These are phyloP conservation scores for Pipra filicauda DNA, from an alignment of 2,113 vertebrate species.

Conservation along the genomic window DNA sequence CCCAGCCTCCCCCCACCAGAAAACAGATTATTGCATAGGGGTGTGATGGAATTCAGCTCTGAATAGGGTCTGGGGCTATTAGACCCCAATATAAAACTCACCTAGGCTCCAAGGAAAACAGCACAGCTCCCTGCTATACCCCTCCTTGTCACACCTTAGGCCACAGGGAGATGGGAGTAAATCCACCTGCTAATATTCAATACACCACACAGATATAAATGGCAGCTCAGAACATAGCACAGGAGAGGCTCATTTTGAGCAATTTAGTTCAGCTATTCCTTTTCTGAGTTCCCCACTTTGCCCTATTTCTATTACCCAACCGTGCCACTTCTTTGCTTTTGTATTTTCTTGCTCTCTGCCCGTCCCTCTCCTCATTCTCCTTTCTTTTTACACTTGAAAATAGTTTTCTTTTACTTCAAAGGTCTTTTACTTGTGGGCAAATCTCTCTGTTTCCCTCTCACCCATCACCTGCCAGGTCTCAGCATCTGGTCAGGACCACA, in stretches of 20 bases:
- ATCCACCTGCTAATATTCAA: background rate
- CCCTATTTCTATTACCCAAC: background rate
- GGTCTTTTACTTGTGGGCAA: background rate
- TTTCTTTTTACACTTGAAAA: background rate
- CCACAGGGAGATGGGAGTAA: background rate
- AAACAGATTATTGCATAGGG: constrained; percentile 11
- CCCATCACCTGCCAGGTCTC: background rate
- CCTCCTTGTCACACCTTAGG: background rate
- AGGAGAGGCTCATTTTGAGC: constrained; percentile 23
- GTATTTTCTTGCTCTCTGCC: background rate
- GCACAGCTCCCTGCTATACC: background rate
- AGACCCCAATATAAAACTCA: constrained; percentile 48
- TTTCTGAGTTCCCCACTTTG: background rate
- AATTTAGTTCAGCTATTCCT: constrained; percentile 36
- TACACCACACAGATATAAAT: constrained; percentile 1
- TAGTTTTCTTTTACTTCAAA: background rate
- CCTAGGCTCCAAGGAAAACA: background rate
- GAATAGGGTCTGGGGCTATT: constrained; percentile 26
- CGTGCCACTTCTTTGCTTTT: background rate
- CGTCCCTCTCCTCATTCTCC: background rate
- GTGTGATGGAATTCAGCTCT: constrained; percentile 18
- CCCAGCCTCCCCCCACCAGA: constrained; percentile 18
- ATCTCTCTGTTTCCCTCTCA: background rate
- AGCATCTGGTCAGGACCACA: background rate
- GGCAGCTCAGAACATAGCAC: background rate